Evolutionary conservation across 2,888 invertebrate species (phyloP), one percentile per base, ranked within the genome.

Genomic region (Apeira syringaria): DNA sequence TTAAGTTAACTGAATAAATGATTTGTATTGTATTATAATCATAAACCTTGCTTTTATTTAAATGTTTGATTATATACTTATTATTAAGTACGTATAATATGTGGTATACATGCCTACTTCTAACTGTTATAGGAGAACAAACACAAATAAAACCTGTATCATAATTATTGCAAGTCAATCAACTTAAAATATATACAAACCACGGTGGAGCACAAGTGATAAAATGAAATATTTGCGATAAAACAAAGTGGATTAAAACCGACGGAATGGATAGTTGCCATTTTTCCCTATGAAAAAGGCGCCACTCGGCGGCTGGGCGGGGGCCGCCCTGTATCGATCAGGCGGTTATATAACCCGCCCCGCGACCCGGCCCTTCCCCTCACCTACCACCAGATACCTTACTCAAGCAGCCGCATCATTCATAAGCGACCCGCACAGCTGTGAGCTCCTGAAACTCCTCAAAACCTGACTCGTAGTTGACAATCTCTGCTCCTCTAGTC

Each of bases 281-380:
- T 8, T 34, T 30, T 25, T n/a, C 18, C 50, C 49, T 61, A 61
- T 63, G 65, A 65, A 55, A 64, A 66, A 64, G 68, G 64, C 56
- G 59, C 30, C 38, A 30, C 25, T 34, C 29, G 37, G 24, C 18
- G 64, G 64, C 12, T 51, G 46, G 50, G 59, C 62, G 64, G 64
- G 63, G 69, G 71, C 68, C 68, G 69, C 72, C 60, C 53, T 38
- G 61, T 84, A 87, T 87, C 82, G 87, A 86, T 85, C 85, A 53
- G 57, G 25, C 55, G 34, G 76, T 87, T 87, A 85, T 78, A 68
- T 85, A 87, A 87, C 73, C 71, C 72, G 67, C 65, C 59, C 57
- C 55, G 57, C 58, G 39, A 59, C 61, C 65, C 60, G 50, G 22
- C 3, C 47, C 46, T 52, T 48, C 52, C 42, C 64, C 61, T 59